Percentiles rank a stretch among this genome's conserved stretches.
phyloP scores from a whole-genome alignment of 2,113 vertebrate genomes.

The Tachuris rubrigastra region DNA sequence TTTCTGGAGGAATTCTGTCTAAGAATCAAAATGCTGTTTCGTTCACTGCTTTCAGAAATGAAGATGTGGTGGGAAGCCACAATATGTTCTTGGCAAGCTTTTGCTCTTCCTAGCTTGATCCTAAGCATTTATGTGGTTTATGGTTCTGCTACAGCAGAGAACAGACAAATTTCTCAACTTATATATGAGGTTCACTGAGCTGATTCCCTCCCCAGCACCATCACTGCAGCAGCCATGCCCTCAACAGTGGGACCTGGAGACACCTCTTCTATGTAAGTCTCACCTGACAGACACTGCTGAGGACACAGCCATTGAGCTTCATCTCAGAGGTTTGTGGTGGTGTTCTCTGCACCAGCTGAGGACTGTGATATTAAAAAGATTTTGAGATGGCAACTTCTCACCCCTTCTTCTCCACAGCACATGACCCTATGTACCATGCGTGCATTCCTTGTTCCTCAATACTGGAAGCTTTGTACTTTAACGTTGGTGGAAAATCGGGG shows the following conservation, averaged over 20 bases:
- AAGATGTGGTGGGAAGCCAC: background rate
- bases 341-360: background rate
- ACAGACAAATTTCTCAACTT: background rate
- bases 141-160: background rate
- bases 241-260: background rate
- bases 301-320: background rate
- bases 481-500: accelerated
- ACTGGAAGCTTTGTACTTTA: background rate
- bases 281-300: background rate
- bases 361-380: background rate
- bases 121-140: background rate
- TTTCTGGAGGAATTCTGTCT: background rate
- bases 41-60: background rate
- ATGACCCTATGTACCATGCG: background rate
- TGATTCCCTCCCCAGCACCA: background rate
- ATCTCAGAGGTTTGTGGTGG: background rate
- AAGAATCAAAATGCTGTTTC: background rate
- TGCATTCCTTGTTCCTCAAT: accelerated
- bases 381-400: background rate
- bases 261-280: background rate
- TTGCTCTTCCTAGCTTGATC: background rate
- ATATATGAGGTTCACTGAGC: background rate
- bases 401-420: background rate
- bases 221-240: background rate
- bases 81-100: background rate